Base-by-base conservation (phyloP, 2,888 invertebrate genomes). In the Yponomeuta plumbellus region DNA sequence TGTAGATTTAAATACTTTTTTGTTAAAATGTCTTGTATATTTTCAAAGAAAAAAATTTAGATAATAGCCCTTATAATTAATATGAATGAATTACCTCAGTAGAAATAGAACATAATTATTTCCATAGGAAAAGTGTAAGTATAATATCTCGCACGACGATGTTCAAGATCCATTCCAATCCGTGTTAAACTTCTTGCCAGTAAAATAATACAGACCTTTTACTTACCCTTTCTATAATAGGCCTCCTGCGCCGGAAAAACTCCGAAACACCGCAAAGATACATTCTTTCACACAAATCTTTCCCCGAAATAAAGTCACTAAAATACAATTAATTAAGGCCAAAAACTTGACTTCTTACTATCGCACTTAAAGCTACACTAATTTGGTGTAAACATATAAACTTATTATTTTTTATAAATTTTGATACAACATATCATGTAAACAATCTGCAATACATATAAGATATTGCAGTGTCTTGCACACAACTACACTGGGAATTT, bases 181-280 rank as follows among this genome's bases (percentile, higher is more conserved):
- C 26, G 26, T 26, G 2, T 26, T 26, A 26, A 2, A 26, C 26
- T 2, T 2, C 2, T 26, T 2, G 26, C 3, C 2, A 26, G 1
- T 34, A 34, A 34, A 34, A 34, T 34, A 34, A 56, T 34, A 62
- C n/a, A 57, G 11, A 65, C 11, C 23, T 13, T 21, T 17, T 67
- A 79, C 85, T 81, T 68, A 88, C 89, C 80, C 82, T 74, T 70
- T 89, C 88, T 57, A 85, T 77, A 68, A 66, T 69, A 22, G 84
- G 82, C 65, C 88, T 70, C 5, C 75, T 79, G 56, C 84, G 79
- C 23, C 78, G 77, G 74, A 87, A 89, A 70, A 90, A 90, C 10
- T 81, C 80, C 20, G 86, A 84, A 66, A 89, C 81, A 11, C 86
- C 83, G 72, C 86, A 87, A 75, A 86, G 73, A 76, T 88, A 89